Evolutionary conservation across 2,113 vertebrate genomes (phyloP).

Genomic region (Anarhynchus alexandrinus): DNA sequence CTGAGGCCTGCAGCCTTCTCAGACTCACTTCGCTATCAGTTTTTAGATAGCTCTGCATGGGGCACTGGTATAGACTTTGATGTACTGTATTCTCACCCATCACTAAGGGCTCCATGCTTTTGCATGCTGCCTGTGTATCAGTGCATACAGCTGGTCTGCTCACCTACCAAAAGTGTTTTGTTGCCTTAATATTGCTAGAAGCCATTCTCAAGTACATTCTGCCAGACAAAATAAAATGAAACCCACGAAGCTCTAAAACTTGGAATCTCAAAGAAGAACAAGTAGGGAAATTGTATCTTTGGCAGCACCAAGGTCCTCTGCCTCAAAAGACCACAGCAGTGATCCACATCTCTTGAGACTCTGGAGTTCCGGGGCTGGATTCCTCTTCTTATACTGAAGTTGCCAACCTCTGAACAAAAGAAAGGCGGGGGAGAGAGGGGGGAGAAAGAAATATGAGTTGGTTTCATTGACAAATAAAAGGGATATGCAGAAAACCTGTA

Average conservation of each 20-base stretch:
- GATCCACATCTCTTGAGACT: not conserved
- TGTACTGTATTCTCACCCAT: not conserved
- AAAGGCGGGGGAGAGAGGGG: not conserved
- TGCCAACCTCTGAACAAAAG: not conserved
- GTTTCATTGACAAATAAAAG: not conserved
- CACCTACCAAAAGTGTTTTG: not conserved
- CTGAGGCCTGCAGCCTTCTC: not conserved
- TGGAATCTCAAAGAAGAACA: not conserved
- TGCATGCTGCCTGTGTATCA: not conserved
- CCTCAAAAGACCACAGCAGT: not conserved
- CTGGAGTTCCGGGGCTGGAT: not conserved
- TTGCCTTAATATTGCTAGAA: not conserved
- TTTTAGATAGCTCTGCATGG: not conserved
- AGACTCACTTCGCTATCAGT: not conserved
- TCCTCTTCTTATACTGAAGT: not conserved
- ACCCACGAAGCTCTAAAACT: not conserved
- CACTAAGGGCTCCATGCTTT: not conserved
- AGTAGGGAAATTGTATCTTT: not conserved
- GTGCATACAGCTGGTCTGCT: not conserved
- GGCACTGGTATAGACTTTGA: not conserved
- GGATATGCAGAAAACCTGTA: not conserved
- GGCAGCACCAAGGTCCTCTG: not conserved
- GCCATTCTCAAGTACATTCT: not conserved
- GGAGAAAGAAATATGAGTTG: not conserved
- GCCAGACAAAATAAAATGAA: not conserved